Conservation (phyloP, 2,888 invertebrate genomes). For the Gisinianus flammeolus region DNA sequence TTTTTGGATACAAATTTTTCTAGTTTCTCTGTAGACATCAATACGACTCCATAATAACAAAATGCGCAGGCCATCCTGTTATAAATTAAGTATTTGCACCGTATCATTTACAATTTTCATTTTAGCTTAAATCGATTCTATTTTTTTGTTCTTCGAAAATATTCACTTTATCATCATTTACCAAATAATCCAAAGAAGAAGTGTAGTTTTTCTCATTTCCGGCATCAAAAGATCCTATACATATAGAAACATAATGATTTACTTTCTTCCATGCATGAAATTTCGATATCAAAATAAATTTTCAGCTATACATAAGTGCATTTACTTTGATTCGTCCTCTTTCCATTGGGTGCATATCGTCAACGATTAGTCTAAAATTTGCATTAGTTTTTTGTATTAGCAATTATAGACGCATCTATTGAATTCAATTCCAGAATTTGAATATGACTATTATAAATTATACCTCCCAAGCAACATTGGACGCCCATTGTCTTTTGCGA, state of each 20-base stretch:
- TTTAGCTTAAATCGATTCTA: neutral
- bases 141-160: neutral
- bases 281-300: no score
- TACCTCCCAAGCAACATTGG: slow-evolving; percentile 85
- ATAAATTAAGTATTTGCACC: slow-evolving; percentile 40
- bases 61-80: slow-evolving; percentile 89
- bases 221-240: slow-evolving; percentile 76
- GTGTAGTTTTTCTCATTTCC: slow-evolving; percentile 80
- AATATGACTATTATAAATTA: no score
- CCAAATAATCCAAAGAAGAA: slow-evolving; percentile 94
- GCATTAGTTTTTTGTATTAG: no score
- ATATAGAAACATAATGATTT: no score
- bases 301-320: no score
- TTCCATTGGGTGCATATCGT: slow-evolving; percentile 66
- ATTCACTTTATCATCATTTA: slow-evolving; percentile 62
- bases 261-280: no score
- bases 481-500: slow-evolving; percentile 86
- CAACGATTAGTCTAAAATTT: slow-evolving; percentile 83
- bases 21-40: slow-evolving; percentile 86
- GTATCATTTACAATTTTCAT: neutral
- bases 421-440: no score
- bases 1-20: slow-evolving; percentile 38
- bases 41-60: slow-evolving; percentile 91
- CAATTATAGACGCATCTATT: no score
- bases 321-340: slow-evolving; percentile 72